Evolutionary conservation across 2,113 vertebrate species (phyloP), one percentile per base, ranked within the genome.

Genomic region (Xenopus laevis): DNA sequence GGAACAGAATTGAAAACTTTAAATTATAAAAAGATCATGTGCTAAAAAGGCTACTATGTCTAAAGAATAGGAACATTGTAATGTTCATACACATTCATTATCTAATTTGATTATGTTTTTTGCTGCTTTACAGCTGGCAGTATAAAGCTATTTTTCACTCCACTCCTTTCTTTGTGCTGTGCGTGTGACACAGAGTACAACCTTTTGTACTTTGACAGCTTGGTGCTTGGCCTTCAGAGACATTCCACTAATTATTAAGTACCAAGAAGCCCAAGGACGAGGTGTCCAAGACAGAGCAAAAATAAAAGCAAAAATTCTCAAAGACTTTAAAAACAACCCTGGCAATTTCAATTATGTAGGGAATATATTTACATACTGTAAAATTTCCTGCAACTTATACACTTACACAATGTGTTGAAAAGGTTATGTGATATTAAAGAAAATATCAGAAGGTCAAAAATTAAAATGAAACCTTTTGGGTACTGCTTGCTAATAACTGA

Each of bases 101-200:
- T 55, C 53, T 55, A 55, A 55, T 55, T 55, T 16, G 17, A 55
- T 18, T 55, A 55, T 55, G 9, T 7, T 55, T 3, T n/a, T 55
- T 16, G 13, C 53, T n/a, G 53, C 15, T n/a, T 55, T 55, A 18
- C 17, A n/a, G 53, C 17, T 16, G 7, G 53, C 15, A 18, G 15
- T 55, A 17, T 55, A n/a, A 55, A 55, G 53, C 53, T 55, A 55
- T 55, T 55, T 55, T 55, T 55, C 53, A 55, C 53, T 55, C 7
- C 7, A n/a, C 9, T 55, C 7, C 53, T 55, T 17, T 55, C 53
- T 55, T 55, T 55, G 53, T 55, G 53, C 53, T 55, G 4, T 55
- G 53, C 53, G 17, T 55, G 53, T n/a, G 53, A n/a, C 53, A 55
- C 53, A n/a, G 53, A 55, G 53, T 55, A 55, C 53, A 55, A 55